Evolutionary conservation across 2,888 invertebrate species (phyloP), one percentile per base, ranked within the genome.

Genomic region (Eupithecia subumbrata): DNA sequence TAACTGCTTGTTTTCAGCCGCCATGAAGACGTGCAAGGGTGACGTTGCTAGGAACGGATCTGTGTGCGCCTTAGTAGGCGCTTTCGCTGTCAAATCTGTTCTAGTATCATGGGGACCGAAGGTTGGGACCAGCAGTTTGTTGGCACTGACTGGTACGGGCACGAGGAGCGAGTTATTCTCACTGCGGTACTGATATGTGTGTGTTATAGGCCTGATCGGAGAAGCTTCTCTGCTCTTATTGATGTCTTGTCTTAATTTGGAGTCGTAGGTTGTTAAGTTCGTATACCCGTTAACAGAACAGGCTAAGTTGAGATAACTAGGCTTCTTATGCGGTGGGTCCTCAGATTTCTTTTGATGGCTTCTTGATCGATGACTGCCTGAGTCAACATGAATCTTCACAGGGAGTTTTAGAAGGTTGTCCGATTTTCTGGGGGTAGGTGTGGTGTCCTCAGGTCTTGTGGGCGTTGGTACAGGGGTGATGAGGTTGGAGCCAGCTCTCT

Each of bases 281-380:
- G 97, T 97, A 89, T 98, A 98, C 5, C 98, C 98, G 92, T 97
- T 98, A 72, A 98, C 98, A 30, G 98, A 98, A 89, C 98, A 98
- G 71, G 98, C 98, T 78, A 98, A 93, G 85, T 97, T 98, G 74
- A 98, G 93, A 89, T 98, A 98, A 75, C 98, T 98, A 0, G 98
- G 98, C 87, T 98, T 97, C 88, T 97, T 97, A 22, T 94, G 94
- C 14, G 90, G 86, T 69, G 90, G 79, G 67, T 94, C 93, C 87
- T 93, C 93, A 5, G 91, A 83, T 79, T 94, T 94, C 72, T 93
- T 95, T 37, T 91, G 91, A 67, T 92, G 90, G 34, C 88, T 88
- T 12, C 94, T 84, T 0, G 93, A 93, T 78, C 94, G 87, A 72
- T 94, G 93, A 72, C 94, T 94, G 18, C 87, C 84, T 0, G 90